Base-by-base conservation (phyloP, 2,113 vertebrate species). In the Axis porcinus region DNA sequence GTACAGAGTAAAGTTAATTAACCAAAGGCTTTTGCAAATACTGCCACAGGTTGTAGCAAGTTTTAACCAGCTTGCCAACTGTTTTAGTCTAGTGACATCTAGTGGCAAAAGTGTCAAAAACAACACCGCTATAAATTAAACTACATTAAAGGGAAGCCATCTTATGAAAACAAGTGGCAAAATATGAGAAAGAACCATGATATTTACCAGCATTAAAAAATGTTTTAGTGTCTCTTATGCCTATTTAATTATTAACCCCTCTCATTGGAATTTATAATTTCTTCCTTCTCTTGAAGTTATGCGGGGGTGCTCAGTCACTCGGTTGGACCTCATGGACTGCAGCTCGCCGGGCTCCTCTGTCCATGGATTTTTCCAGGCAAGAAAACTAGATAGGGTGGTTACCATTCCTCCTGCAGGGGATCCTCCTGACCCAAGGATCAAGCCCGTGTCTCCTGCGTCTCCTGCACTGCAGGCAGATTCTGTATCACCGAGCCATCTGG, bases 61-160 rank as follows among this genome's bases (percentile, higher is more conserved):
- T 13, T 4, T 23, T n/a, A 43, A 89, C 43, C 3, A 52, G 64
- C n/a, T 85, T 47, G 88, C 33, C 36, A 97, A 95, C 11, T 93
- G 60, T 88, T 97, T 97, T 97, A 89, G 78, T 96, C 86, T 98
- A 95, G 89, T 95, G 98, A 97, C 98, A 98, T 93, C 98, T 98
- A 98, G 98, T 86, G 98, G 98, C 52, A 2, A 67, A 91, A 43
- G 40, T 78, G 28, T 92, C 79, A 82, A 95, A 95, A 79, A 62
- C 14, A 90, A 15, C 28, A 36, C 33, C 27, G n/a, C 23, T 64
- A 7, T 30, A 95, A 79, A 78, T n/a, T 76, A 45, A 62, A 76
- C 16, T 27, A 86, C 67, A 70, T 30, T 87, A 85, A 83, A 96
- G 13, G 86, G 82, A 97, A 28, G 97, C 89, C 96, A 98, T 97